Evolutionary conservation across 1,140 invertebrate species (phyloP).

Genomic region (Macrobrachium nipponense): DNA sequence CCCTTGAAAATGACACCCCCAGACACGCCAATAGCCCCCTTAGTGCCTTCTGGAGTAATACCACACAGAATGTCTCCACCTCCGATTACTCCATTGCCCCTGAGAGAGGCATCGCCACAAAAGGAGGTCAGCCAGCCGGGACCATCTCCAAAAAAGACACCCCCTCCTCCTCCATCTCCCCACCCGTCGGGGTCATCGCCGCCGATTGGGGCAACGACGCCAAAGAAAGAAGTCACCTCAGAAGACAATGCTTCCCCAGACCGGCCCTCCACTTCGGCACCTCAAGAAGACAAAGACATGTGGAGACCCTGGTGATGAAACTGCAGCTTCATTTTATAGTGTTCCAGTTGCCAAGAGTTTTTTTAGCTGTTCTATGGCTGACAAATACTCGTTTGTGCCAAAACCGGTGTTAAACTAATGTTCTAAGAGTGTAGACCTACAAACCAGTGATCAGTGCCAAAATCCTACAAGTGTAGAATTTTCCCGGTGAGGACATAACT

Average conservation of each 20-base stretch:
- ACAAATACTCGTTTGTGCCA: too few relatives aligned
- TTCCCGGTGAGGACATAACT: too few relatives aligned
- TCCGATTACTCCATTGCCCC: conserved; percentile 4
- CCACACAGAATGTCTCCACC: conserved; percentile 18
- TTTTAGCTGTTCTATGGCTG: background rate
- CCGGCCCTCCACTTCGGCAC: conserved; percentile 22
- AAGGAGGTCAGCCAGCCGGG: background rate
- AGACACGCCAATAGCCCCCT: too few relatives aligned
- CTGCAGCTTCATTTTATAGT: background rate
- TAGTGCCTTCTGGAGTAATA: background rate
- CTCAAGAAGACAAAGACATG: conserved; percentile 46
- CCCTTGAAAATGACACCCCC: too few relatives aligned
- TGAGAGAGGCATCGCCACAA: conserved; percentile 4
- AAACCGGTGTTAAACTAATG: too few relatives aligned
- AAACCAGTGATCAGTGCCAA: too few relatives aligned
- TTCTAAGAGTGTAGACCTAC: too few relatives aligned
- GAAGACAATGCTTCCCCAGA: conserved; percentile 20
- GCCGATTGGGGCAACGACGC: conserved; percentile 24
- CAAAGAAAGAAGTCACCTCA: conserved; percentile 2
- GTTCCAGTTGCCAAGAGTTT: too few relatives aligned
- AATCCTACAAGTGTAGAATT: too few relatives aligned
- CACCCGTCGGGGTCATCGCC: conserved; percentile 26
- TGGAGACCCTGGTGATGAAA: conserved; percentile 51
- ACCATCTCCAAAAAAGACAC: conserved; percentile 4
- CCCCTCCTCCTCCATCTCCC: conserved; percentile 11